Conservation (phyloP, 2,797 vertebrate species). For the Sebastes flavidus region DNA sequence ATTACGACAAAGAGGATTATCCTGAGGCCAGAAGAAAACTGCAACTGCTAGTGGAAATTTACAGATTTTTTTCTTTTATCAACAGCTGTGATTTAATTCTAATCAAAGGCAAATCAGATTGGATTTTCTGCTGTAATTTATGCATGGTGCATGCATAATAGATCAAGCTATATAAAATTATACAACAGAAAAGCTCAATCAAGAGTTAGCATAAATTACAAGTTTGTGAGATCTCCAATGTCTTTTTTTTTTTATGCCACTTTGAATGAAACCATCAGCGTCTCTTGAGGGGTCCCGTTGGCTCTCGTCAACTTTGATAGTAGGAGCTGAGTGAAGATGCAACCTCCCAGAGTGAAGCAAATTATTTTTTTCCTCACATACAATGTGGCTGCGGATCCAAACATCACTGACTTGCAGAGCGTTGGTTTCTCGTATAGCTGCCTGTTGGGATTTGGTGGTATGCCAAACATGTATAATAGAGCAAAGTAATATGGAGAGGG, state of each 20-base stretch:
- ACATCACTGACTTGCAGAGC: neutral
- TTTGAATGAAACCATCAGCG: neutral
- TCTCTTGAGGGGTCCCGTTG: neutral
- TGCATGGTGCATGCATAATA: constrained; percentile 4
- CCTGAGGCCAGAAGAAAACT: neutral
- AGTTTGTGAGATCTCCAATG: neutral
- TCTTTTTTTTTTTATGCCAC: neutral
- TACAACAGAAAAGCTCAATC: neutral
- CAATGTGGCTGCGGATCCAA: neutral
- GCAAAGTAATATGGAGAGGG: neutral
- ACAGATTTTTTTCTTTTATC: neutral
- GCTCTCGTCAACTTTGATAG: constrained; percentile 12
- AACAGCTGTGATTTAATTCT: neutral
- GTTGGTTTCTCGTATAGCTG: neutral
- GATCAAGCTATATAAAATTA: neutral
- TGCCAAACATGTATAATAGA: neutral
- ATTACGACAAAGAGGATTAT: neutral
- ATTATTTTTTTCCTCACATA: neutral
- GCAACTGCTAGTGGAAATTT: neutral
- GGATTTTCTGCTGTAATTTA: neutral
- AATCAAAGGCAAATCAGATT: neutral
- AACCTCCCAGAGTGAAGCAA: constrained; percentile 23
- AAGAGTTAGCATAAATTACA: neutral
- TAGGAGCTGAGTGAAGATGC: neutral
- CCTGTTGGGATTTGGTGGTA: neutral